Percentiles rank a stretch among this genome's conserved stretches.
phyloP scores from a whole-genome alignment of 2,888 invertebrate species.

The Beris morrisii region DNA sequence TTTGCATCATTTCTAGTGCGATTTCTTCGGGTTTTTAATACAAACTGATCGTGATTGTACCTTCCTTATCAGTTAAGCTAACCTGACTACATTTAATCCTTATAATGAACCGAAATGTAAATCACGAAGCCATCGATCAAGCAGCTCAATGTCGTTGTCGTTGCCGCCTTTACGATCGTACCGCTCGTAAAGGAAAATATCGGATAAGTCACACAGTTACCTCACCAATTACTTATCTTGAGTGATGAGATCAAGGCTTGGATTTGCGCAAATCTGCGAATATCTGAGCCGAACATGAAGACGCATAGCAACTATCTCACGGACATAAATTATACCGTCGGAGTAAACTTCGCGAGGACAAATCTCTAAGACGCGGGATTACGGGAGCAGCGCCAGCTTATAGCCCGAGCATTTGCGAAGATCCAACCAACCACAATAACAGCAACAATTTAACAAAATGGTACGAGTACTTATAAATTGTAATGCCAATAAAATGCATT shows the following conservation, averaged over 20 bases:
- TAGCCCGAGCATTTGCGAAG: neutral
- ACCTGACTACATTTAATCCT: neutral
- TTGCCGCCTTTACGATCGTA: too few relatives aligned
- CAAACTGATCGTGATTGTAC: neutral
- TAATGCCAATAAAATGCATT: constrained; percentile 16
- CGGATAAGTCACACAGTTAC: constrained; percentile 29
- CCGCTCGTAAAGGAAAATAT: neutral
- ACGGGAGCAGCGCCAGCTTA: constrained; percentile 2
- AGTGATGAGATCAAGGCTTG: constrained; percentile 28
- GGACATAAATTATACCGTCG: constrained; percentile 24
- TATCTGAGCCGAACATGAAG: constrained; percentile 25
- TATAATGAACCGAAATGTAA: constrained; percentile 22
- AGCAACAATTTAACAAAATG: neutral
- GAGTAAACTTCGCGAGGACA: constrained; percentile 19
- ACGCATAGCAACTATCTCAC: constrained; percentile 33
- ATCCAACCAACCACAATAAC: constrained; percentile 3
- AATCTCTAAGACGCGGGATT: constrained; percentile 22
- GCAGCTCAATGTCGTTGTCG: neutral
- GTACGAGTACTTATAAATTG: constrained; percentile 6
- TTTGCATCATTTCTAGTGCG: too few relatives aligned
- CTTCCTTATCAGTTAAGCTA: constrained; percentile 17
- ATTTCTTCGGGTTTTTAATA: too few relatives aligned
- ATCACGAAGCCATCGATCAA: constrained; percentile 31
- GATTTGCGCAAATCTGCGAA: constrained; percentile 26
- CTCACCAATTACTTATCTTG: constrained; percentile 33